phyloP scores from a whole-genome alignment of 2,797 vertebrate species.

The Megaceryle alcyon region DNA sequence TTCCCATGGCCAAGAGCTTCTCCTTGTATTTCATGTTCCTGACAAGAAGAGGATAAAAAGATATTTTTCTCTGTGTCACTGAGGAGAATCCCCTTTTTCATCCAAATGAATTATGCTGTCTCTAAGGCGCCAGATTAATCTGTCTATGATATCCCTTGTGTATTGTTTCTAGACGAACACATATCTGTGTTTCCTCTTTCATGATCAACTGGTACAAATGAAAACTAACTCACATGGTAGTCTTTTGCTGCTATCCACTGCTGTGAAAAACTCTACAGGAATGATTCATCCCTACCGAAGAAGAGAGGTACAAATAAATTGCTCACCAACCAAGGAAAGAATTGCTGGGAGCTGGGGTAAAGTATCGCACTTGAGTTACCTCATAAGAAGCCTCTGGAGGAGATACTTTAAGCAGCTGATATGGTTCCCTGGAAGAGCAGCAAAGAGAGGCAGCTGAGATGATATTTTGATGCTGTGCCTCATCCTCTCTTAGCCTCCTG shows the following conservation, averaged over 20 bases:
- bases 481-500: neutral
- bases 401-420: neutral
- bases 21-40: neutral
- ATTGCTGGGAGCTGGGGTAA: neutral
- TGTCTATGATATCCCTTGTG: constrained; percentile 26
- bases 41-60: constrained; percentile 29
- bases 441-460: neutral
- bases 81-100: constrained; percentile 44
- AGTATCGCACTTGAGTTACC: neutral
- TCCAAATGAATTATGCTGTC: constrained; percentile 55
- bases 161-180: constrained; percentile 13
- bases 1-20: neutral
- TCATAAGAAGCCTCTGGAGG: neutral
- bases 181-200: neutral
- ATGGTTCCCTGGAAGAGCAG: neutral
- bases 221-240: neutral
- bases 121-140: constrained; percentile 55
- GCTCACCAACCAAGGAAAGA: neutral
- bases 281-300: neutral
- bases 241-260: neutral
- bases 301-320: neutral
- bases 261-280: neutral
- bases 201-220: neutral
- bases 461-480: neutral
- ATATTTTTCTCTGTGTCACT: constrained; percentile 18